Evolutionary conservation across 2,888 invertebrate species (phyloP).

Genomic region (Tiliacea citrago): DNA sequence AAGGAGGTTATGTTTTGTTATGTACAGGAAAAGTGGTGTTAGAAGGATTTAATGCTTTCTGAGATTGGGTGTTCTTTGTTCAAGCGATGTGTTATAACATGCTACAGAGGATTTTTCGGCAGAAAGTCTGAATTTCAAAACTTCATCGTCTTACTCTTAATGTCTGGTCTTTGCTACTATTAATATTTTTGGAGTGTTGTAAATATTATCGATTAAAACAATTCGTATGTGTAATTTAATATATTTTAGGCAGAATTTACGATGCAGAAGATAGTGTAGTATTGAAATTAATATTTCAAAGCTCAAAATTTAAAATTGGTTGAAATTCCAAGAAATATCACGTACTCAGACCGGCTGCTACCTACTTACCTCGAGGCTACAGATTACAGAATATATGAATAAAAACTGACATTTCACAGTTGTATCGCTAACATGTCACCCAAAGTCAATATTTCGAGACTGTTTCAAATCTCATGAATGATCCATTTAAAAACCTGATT

Average conservation of each 20-base stretch:
- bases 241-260: background rate
- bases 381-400: background rate
- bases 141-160: no score
- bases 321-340: background rate
- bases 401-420: background rate
- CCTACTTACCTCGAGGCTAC: background rate
- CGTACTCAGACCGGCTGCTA: background rate
- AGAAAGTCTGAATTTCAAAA: background rate
- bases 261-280: no score
- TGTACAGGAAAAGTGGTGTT: constrained; percentile 2
- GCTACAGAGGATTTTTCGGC: background rate
- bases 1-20: constrained; percentile 24
- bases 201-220: background rate
- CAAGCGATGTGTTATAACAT: background rate
- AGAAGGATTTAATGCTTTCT: background rate
- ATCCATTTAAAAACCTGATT: background rate
- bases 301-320: background rate
- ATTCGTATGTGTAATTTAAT: background rate
- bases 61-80: background rate
- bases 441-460: background rate
- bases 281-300: background rate
- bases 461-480: background rate
- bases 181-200: background rate
- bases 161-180: background rate
- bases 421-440: background rate